Evolutionary conservation across 2,113 vertebrate genomes (phyloP).

Genomic region (Siniperca knerii): DNA sequence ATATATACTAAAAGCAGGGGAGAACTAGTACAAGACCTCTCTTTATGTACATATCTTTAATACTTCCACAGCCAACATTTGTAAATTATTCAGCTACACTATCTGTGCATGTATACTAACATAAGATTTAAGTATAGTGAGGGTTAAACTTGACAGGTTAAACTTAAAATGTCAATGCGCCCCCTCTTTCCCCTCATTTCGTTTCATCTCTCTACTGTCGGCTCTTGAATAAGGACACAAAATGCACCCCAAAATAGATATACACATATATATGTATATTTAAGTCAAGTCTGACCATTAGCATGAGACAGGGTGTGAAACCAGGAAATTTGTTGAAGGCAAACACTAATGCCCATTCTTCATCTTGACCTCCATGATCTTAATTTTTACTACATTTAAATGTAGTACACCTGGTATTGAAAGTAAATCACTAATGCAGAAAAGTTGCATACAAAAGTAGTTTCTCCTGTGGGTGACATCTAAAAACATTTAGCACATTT

Average conservation of each 20-base stretch:
- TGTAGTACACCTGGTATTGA: not conserved
- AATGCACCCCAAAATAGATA: not conserved
- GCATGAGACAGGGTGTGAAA: not conserved
- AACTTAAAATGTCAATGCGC: not conserved
- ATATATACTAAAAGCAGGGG: not conserved
- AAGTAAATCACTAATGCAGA: not conserved
- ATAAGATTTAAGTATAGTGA: not conserved
- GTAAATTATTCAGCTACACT: not conserved
- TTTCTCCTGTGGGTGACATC: not conserved
- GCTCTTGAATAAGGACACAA: not conserved
- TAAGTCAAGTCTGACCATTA: not conserved
- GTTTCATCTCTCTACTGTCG: not conserved
- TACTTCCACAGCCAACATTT: not conserved
- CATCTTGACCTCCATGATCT: not conserved
- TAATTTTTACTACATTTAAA: too few species aligned
- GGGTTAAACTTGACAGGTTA: not conserved
- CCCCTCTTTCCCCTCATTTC: not conserved
- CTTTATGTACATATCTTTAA: not conserved
- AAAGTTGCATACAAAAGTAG: not conserved
- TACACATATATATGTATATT: not conserved
- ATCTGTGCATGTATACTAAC: not conserved
- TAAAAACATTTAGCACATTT: not conserved
- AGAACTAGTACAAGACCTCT: not conserved
- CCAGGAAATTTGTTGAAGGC: slow-evolving; percentile 1
- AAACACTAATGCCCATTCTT: not conserved